These are phyloP conservation scores for Synergus japonicus DNA, from an alignment of 2,888 invertebrate species.

Conservation along the genomic window DNA sequence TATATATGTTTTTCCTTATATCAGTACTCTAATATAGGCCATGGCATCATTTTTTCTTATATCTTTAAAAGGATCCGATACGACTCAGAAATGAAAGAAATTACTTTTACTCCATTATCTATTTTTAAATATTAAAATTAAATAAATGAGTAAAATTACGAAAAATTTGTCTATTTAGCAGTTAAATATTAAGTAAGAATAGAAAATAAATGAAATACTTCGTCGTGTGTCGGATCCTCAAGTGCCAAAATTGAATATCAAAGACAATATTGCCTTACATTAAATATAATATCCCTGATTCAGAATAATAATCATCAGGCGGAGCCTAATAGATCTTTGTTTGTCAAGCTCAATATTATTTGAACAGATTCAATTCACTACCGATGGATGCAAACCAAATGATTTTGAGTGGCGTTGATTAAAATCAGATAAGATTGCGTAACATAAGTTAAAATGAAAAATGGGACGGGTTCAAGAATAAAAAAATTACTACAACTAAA, in stretches of 20 bases:
- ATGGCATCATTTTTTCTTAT: constrained; percentile 66
- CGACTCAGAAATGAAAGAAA: background rate
- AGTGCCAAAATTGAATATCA: constrained; percentile 55
- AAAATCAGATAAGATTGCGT: background rate
- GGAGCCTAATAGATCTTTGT: constrained; percentile 48
- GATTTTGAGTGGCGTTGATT: background rate
- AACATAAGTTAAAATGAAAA: background rate
- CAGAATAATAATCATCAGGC: constrained; percentile 58
- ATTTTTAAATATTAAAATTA: too few species aligned
- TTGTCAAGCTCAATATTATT: background rate
- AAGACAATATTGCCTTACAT: constrained; percentile 63
- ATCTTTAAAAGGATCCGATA: constrained; percentile 60
- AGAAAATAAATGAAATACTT: background rate
- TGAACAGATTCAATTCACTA: background rate
- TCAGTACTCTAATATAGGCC: constrained; percentile 68
- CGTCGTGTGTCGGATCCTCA: constrained; percentile 16
- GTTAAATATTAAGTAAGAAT: too few species aligned
- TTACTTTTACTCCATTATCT: background rate
- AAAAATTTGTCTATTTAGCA: too few species aligned
- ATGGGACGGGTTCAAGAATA: background rate
- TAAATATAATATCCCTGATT: constrained; percentile 61
- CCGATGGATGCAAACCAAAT: background rate
- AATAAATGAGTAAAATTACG: too few species aligned
- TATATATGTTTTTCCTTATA: constrained; percentile 42
- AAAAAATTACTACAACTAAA: constrained; percentile 33